Base-by-base conservation (phyloP, 2,888 invertebrate species). In the Dastarcus helophoroides region DNA sequence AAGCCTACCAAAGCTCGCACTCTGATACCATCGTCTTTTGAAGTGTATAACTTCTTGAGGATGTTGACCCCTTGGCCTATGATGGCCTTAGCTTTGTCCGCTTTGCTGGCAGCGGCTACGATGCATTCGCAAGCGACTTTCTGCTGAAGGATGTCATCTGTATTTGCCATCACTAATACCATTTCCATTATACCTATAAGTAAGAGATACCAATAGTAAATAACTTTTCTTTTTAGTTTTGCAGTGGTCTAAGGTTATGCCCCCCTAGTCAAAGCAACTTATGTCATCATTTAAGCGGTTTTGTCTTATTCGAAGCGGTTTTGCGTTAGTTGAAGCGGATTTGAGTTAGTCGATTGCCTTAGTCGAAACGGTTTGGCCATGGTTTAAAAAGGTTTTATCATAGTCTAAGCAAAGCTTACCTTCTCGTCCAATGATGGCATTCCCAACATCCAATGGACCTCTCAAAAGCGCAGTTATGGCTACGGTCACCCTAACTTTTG, bases 41-140 rank as follows among this genome's bases (percentile, higher is more conserved):
- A 86, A 44, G 81, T 77, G 60, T 94, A 98, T 2, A 98, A 67
- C 31, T 81, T 80, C 53, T 95, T 94, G n/a, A 98, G 65, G 38
- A 98, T 90, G 37, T 88, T 81, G 2, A 55, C 46, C 10, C 35
- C 35, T 54, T 88, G 85, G 27, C 71, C 71, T 29, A 93, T 79
- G 22, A 97, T 82, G 1, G 88, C 76, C 46, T 81, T 79, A 2
- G 94, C 94, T 63, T 95, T 91, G 55, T 97, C 95, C 58, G 93
- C 93, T 59, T 98, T 98, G 3, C 91, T 89, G 2, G 95, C 84
- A 3, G 95, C 93, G 3, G 93, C 90, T 36, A 97, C 86, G 26
- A 99, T 79, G 46, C 97, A 93, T 61, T 98, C 98, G 52, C 91
- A 91, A 0, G 98, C 88, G 8, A 95, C 83, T 61, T 82, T 83